Percentiles rank a stretch among this genome's conserved stretches.
These are phyloP conservation scores for Eudyptes chrysolophus DNA, from an alignment of 2,113 vertebrate genomes.

Conservation along the genomic window DNA sequence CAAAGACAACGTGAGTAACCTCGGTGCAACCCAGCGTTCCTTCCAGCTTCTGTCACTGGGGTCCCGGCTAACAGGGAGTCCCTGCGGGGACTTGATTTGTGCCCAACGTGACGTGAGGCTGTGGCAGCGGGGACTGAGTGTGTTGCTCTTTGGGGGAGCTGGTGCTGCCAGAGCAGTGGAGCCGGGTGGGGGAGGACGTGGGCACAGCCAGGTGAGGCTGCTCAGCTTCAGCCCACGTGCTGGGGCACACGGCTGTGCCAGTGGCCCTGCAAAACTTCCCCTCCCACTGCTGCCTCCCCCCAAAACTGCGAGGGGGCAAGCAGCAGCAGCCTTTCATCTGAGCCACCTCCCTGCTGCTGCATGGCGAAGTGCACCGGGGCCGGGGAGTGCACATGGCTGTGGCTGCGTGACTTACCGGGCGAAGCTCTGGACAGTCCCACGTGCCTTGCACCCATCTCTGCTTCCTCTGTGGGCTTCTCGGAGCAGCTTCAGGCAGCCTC, in stretches of 20 bases:
- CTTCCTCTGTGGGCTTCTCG: not conserved
- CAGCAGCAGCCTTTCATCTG: not conserved
- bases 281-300: not conserved
- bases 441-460: not conserved
- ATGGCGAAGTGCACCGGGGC: not conserved
- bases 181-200: not conserved
- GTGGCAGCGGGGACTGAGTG: not conserved
- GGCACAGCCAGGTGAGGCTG: not conserved
- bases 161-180: not conserved
- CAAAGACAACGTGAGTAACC: fast-evolving
- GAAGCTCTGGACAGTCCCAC: fast-evolving
- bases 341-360: not conserved
- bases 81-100: too few species aligned
- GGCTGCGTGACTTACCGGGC: not conserved
- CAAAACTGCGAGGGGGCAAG: not conserved
- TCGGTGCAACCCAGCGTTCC: not conserved
- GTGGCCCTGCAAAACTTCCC: not conserved
- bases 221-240: not conserved
- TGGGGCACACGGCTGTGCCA: not conserved
- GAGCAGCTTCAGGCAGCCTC: not conserved
- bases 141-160: not conserved
- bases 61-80: not conserved
- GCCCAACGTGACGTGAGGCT: not conserved
- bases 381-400: not conserved
- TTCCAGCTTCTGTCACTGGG: not conserved